Evolutionary conservation across 2,113 vertebrate species (phyloP), one percentile per base, ranked within the genome.

Genomic region (Lutjanus erythropterus): DNA sequence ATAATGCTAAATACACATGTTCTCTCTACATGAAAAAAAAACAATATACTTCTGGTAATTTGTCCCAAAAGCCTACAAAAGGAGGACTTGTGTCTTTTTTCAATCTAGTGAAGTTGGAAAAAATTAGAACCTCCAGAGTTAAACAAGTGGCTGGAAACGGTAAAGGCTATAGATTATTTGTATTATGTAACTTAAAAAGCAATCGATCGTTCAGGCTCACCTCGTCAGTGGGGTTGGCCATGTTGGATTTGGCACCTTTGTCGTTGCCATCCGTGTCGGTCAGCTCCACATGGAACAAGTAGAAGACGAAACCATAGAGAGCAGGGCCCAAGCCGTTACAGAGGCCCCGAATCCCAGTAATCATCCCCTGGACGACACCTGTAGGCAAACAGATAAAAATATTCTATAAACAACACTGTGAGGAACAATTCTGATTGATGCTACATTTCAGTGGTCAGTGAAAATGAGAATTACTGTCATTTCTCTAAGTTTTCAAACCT

Each of bases 351-450:
- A 97, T 97, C 9, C 97, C 97, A 1, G 96, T 98, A 71, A 97
- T 96, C 97, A 97, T 97, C 55, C 97, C 97, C 91, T 97, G 97
- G 42, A 97, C 97, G 66, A 98, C 97, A 71, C 97, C 97, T 98
- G 55, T 7, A 81, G 4, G 37, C 5, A 0, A 0, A 84, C n/a
- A 25, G 6, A 55, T 14, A 75, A 0, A 25, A 6, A 35, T 5
- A 14, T n/a, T n/a, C n/a, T n/a, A n/a, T n/a, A n/a, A n/a, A n/a
- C 1, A 35, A 56, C 9, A 33, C 16, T 4, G 19, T 74, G 23
- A 50, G 9, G 14, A 41, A 39, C 44, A 56, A 25, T 15, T 35
- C 14, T 21, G 0, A 31, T 12, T 15, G 3, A 3, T 27, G 15
- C 16, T 16, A 19, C 11, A 27, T 27, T 27, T 64, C 47, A 27